Conservation (phyloP, 2,113 vertebrate genomes). For the Mesembrinibis cayennensis region DNA sequence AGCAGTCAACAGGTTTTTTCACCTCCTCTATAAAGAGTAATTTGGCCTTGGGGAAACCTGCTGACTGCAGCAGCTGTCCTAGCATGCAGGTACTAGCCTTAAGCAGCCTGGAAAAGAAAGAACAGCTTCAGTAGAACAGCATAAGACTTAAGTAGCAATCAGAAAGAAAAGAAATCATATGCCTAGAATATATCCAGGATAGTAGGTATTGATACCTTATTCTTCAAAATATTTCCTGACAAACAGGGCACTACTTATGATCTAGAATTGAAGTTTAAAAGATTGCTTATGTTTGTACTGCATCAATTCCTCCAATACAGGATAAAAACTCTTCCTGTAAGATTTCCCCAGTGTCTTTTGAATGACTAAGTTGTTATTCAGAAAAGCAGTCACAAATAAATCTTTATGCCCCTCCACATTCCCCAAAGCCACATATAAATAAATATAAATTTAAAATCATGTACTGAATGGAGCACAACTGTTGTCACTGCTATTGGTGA, state of each 20-base stretch:
- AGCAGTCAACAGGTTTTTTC: slow-evolving; percentile 19
- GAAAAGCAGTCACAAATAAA: background rate
- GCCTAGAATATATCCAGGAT: background rate
- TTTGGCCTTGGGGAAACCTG: slow-evolving; percentile 7
- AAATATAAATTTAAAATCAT: background rate
- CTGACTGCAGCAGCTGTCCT: background rate
- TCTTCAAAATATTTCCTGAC: background rate
- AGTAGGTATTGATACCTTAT: background rate
- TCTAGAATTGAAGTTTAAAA: background rate
- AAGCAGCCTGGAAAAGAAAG: slow-evolving; percentile 7
- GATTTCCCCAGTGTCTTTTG: background rate
- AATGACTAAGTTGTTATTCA: background rate
- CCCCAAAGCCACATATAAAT: background rate
- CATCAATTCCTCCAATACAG: background rate
- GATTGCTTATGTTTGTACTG: background rate
- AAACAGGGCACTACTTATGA: background rate
- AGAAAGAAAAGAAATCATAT: background rate
- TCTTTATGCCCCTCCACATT: background rate
- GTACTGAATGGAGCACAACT: background rate
- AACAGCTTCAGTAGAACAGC: background rate
- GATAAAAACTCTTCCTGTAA: background rate
- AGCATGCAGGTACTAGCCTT: slow-evolving; percentile 27
- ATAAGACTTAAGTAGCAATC: background rate
- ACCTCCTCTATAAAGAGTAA: background rate
- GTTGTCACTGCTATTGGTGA: background rate